Percentiles rank a stretch among this genome's conserved stretches.
Evolutionary conservation across 2,888 invertebrate genomes (phyloP).

Genomic region (Drosophila conformis): DNA sequence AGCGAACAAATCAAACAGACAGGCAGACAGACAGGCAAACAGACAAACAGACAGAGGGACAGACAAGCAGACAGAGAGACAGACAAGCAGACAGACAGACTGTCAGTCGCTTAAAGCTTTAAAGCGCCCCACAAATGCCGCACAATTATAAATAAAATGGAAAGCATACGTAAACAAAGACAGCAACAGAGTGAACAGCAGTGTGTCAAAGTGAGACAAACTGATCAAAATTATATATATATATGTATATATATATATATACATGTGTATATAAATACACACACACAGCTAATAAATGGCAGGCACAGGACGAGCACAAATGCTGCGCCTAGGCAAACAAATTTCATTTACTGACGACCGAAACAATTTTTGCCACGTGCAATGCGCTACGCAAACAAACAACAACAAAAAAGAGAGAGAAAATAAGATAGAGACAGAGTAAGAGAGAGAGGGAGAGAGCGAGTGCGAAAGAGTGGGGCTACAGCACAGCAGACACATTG

Average conservation of each 20-base stretch:
- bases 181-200: neutral
- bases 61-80: neutral
- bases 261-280: constrained; percentile 22
- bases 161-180: constrained; percentile 39
- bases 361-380: constrained; percentile 78
- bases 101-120: constrained; percentile 34
- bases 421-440: neutral
- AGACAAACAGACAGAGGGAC: constrained; percentile 3
- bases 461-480: neutral
- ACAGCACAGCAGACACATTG: constrained; percentile 57
- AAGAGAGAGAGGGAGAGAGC: neutral
- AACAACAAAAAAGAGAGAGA: constrained; percentile 1
- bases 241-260: constrained; percentile 47
- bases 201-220: constrained; percentile 11
- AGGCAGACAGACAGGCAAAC: neutral
- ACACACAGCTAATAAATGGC: constrained; percentile 11
- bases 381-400: constrained; percentile 45
- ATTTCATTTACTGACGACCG: constrained; percentile 73
- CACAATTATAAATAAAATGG: constrained; percentile 58
- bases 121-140: constrained; percentile 33
- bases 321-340: constrained; percentile 66
- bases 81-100: neutral
- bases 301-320: neutral
- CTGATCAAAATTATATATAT: constrained; percentile 67
- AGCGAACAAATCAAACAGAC: constrained; percentile 18